Evolutionary conservation across 2,888 invertebrate genomes (phyloP), one percentile per base, ranked within the genome.

Genomic region (Aleiodes alternator): DNA sequence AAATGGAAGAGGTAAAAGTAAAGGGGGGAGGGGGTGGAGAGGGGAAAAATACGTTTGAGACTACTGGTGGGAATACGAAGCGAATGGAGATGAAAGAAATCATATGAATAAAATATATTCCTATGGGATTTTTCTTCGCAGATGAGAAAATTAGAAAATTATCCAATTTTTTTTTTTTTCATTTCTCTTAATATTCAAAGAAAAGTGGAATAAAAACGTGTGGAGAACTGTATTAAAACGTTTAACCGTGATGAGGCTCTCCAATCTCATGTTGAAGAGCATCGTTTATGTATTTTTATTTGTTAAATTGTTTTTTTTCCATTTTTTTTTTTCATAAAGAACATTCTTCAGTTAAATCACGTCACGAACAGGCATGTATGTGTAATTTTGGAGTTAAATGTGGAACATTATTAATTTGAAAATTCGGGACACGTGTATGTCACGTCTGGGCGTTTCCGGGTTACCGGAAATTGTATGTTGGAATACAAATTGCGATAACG

Each of bases 401-500:
- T 16, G 48, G 43, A 48, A 48, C 43, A 64, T 64, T 64, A 64
- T 64, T 64, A 64, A 64, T 64, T 64, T 64, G 43, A 48, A 43
- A 64, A 64, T 64, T 64, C 64, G 64, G 64, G 48, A 64, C 64
- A 64, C 64, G 64, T 64, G 64, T 64, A 64, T 64, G 64, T 64
- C 64, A 64, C 64, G 64, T 64, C 48, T 64, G 64, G 43, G 64
- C 64, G 64, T 48, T 64, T 64, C 64, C 64, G 64, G 64, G 43
- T 48, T 48, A 75, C 71, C 75, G 71, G 75, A 75, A 66, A 66
- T 43, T 48, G 16, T 68, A 71, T 71, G 71, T 75, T 56, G 64
- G 75, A 75, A 75, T 75, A 75, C 57, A 66, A 75, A 75, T 56
- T 50, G 68, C 66, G 71, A 66, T 75, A 75, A 75, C 75, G 75